Base-by-base conservation (phyloP, 2,888 invertebrate species). In the Stenichneumon culpator region DNA sequence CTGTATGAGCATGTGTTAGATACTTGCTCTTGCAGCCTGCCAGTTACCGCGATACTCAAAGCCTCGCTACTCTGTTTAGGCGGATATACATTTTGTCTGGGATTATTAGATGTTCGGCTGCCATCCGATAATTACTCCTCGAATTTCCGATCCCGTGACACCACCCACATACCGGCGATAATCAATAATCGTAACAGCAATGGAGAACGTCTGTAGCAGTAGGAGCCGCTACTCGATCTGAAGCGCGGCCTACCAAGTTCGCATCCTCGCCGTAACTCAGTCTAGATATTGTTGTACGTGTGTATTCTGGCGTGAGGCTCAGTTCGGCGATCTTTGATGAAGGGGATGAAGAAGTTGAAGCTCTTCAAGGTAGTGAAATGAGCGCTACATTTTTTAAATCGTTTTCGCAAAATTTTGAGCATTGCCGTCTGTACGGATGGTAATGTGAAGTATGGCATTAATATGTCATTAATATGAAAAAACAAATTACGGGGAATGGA, bases 91-190 rank as follows among this genome's bases (percentile, higher is more conserved):
- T 89, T 88, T 90, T 88, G 87, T 90, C 87, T 87, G 86, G 87
- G 86, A 89, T 89, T 90, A 90, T 88, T 89, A 91, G 89, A 91
- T 90, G 89, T 91, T 91, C 88, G 88, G 87, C 89, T 90, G 89
- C 88, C 88, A 88, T 87, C 87, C 88, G 85, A 89, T 90, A 91
- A 90, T 90, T 90, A 89, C 90, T 88, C 89, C 84, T 67, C 84
- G 81, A 84, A 86, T 83, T 79, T 74, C 79, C 74, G 74, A 60
- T 54, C 16, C 83, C 74, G 75, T 57, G 78, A 72, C 82, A 70
- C 54, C 47, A 50, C 52, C 75, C 70, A 65, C 65, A 22, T 72
- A 32, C 67, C 54, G 19, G 54, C 73, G 57, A 72, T 77, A 72
- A 82, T 82, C 82, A 77, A 82, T 82, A 82, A 77, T 57, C 70